phyloP scores from a whole-genome alignment of 2,113 vertebrate species.

The Pseudolaguvia tuberculata region DNA sequence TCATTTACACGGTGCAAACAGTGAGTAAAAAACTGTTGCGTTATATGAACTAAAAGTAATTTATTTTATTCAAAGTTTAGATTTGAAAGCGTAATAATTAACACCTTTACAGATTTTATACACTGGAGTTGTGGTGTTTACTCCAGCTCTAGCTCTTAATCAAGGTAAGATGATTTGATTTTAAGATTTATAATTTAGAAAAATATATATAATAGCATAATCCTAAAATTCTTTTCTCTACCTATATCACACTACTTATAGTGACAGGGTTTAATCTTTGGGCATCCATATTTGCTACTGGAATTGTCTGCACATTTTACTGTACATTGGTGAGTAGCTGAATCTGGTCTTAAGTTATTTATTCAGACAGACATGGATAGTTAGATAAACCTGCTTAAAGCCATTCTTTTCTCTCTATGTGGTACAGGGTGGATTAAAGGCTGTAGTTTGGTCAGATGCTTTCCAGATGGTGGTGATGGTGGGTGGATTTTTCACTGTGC shows the following conservation, averaged over 20 bases:
- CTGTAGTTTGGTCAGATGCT: slow-evolving; percentile 83
- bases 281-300: slow-evolving; percentile 83
- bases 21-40: slow-evolving; percentile 56
- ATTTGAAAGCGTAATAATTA: not conserved
- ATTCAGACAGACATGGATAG: not conserved
- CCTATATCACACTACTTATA: slow-evolving; percentile 51
- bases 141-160: slow-evolving; percentile 80
- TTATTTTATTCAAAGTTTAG: not conserved
- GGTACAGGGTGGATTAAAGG: slow-evolving; percentile 76
- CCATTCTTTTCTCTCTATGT: slow-evolving; percentile 36
- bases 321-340: slow-evolving; percentile 75
- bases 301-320: slow-evolving; percentile 81
- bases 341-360: not conserved
- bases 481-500: slow-evolving; percentile 71
- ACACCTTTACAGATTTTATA: slow-evolving; percentile 73
- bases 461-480: slow-evolving; percentile 84
- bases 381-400: not conserved
- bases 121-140: slow-evolving; percentile 77
- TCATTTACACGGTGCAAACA: slow-evolving; percentile 76
- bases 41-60: not conserved
- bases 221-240: not conserved
- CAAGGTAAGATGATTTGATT: slow-evolving; percentile 69
- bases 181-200: too few species aligned
- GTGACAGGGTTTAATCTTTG: slow-evolving; percentile 86
- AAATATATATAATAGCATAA: not conserved